Conservation (phyloP, 2,797 vertebrate genomes). For the Astyanax mexicanus region DNA sequence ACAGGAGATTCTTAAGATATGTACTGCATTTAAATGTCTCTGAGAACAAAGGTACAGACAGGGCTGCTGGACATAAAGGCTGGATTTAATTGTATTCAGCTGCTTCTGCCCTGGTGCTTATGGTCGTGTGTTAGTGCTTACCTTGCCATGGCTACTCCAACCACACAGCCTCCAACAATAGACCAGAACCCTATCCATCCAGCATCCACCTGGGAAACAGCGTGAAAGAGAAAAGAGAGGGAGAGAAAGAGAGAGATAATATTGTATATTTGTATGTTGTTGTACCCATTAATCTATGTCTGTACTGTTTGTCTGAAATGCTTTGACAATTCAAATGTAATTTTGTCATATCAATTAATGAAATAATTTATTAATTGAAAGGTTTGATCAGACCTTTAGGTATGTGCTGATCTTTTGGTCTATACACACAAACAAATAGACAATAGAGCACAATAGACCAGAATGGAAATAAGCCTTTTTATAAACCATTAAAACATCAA, state of each 20-base stretch:
- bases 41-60: slow-evolving; percentile 3
- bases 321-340: no score
- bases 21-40: slow-evolving; percentile 4
- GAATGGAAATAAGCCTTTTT: no score
- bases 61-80: slow-evolving; percentile 3
- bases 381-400: no score
- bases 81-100: neutral
- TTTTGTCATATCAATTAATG: no score
- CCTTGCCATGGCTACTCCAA: slow-evolving; percentile 96
- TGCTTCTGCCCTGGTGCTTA: neutral
- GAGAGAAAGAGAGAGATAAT: neutral
- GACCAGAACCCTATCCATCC: slow-evolving; percentile 99
- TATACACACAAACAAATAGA: no score
- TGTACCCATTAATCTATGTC: no score
- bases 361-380: no score
- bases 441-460: no score
- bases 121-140: slow-evolving; percentile 63
- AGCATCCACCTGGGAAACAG: slow-evolving; percentile 87
- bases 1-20: slow-evolving; percentile 27
- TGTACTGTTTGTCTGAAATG: no score
- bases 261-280: no score
- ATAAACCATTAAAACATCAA: no score
- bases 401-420: no score
- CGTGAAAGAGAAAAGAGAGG: neutral
- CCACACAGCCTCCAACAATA: slow-evolving; percentile 91